These are phyloP conservation scores for Ligdia adustata DNA, from an alignment of 2,888 invertebrate genomes.

Conservation along the genomic window DNA sequence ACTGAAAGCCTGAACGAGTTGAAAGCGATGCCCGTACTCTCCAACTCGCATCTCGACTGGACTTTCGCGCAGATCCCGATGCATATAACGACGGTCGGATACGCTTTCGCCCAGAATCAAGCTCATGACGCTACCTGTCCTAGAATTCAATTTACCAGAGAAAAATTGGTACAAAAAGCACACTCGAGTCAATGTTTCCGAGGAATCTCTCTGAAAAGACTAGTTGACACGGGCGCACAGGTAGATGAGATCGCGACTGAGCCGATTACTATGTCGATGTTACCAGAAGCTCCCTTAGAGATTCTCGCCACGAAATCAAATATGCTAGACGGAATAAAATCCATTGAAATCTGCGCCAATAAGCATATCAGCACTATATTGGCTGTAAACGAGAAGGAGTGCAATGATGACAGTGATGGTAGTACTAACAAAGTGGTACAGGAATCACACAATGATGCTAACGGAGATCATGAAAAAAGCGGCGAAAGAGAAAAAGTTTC, in stretches of 20 bases:
- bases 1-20: constrained; percentile 43
- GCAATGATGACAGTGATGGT: not conserved
- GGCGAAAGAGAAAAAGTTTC: not conserved
- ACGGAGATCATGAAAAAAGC: not conserved
- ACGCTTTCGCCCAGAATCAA: constrained; percentile 52
- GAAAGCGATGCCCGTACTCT: constrained; percentile 43
- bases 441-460: not conserved
- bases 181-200: constrained; percentile 40
- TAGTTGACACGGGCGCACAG: constrained; percentile 15
- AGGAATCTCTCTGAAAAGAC: constrained; percentile 17
- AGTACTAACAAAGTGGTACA: too few species aligned
- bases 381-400: not conserved
- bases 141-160: constrained; percentile 16
- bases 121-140: constrained; percentile 26
- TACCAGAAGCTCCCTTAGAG: not conserved
- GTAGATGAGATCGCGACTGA: constrained; percentile 6
- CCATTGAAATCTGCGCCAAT: not conserved
- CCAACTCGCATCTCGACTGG: constrained; percentile 52
- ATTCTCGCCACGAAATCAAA: not conserved
- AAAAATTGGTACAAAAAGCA: not conserved
- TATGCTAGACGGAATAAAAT: not conserved
- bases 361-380: not conserved
- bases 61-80: constrained; percentile 54
- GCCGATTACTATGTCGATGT: not conserved
- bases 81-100: constrained; percentile 66